Evolutionary conservation across 2,113 vertebrate genomes (phyloP), one percentile per base, ranked within the genome.

Genomic region (pig (Sus scrofa)): DNA sequence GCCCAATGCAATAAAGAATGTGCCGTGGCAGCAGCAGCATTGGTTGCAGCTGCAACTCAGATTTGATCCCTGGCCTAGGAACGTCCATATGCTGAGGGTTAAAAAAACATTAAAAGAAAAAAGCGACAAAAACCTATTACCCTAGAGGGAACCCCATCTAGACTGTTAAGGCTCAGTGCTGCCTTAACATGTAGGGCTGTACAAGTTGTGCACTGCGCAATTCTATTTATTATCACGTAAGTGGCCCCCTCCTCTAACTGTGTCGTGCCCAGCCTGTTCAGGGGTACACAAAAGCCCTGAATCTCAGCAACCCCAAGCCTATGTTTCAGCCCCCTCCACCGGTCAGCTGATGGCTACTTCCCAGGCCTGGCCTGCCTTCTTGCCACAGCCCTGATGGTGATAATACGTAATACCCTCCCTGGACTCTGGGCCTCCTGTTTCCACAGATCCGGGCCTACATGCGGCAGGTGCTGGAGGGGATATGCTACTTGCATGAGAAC

Each of bases 401-500:
- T 39, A 79, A 70, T 44, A 67, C 34, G 8, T 37, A 78, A 60
- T 20, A 30, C 24, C 73, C 34, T 22, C n/a, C 20, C 37, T 44
- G 44, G 95, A 94, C 70, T 92, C 83, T 95, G 78, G 30, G 32
- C 67, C 10, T 15, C 56, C 87, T 84, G 3, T 97, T 92, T 97
- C 90, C 96, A 1, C 98, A 99, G 99, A 99, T 99, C 81, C 99
- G 99, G 56, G 99, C 98, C 13, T 99, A 99, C 96, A 98, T 99
- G 96, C 98, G 98, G 91, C 99, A 99, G 58, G 96, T 99, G 78
- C 98, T 99, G 27, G 99, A 99, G 86, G 99, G 99, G 22, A 85
- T 99, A 94, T 97, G 98, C 95, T 99, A 99, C 97, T 99, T 99
- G 93, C 99, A 99, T 93, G 99, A 99, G 97, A 98, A 98, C 79